Evolutionary conservation across 2,888 invertebrate genomes (phyloP).

Genomic region (Eristalinus sepulchralis): DNA sequence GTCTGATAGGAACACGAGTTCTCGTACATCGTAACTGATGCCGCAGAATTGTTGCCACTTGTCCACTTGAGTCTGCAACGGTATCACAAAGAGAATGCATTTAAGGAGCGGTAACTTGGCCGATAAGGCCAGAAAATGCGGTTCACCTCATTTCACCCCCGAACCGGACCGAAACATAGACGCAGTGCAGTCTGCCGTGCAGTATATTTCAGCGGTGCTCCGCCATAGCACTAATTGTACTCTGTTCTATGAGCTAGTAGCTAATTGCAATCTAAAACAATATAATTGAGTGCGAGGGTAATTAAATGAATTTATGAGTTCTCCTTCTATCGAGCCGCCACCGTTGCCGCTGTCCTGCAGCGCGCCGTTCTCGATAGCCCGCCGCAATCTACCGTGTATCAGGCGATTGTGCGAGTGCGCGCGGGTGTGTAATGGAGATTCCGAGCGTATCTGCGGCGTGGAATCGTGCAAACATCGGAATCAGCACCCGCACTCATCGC

Average conservation of each 20-base stretch:
- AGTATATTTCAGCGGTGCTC: slow-evolving; percentile 59
- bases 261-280: slow-evolving; percentile 70
- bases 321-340: slow-evolving; percentile 29
- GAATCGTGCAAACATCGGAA: slow-evolving; percentile 40
- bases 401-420: background rate
- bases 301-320: slow-evolving; percentile 70
- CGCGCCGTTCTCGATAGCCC: slow-evolving; percentile 48
- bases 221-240: slow-evolving; percentile 62
- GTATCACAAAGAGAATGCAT: slow-evolving; percentile 4
- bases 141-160: slow-evolving; percentile 74
- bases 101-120: background rate
- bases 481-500: background rate
- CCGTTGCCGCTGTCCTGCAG: slow-evolving; percentile 1
- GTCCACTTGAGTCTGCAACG: slow-evolving; percentile 78
- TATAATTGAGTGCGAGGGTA: slow-evolving; percentile 71
- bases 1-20: slow-evolving; percentile 96
- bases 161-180: slow-evolving; percentile 58
- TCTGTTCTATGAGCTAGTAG: slow-evolving; percentile 43
- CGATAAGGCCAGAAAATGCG: background rate
- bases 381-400: slow-evolving; percentile 37
- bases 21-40: slow-evolving; percentile 87
- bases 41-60: slow-evolving; percentile 71
- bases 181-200: slow-evolving; percentile 47
- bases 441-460: slow-evolving; percentile 53
- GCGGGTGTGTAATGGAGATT: slow-evolving; percentile 52